Evolutionary conservation across 2,797 vertebrate genomes (phyloP).

Genomic region (Typhlichthys eigenmanni): DNA sequence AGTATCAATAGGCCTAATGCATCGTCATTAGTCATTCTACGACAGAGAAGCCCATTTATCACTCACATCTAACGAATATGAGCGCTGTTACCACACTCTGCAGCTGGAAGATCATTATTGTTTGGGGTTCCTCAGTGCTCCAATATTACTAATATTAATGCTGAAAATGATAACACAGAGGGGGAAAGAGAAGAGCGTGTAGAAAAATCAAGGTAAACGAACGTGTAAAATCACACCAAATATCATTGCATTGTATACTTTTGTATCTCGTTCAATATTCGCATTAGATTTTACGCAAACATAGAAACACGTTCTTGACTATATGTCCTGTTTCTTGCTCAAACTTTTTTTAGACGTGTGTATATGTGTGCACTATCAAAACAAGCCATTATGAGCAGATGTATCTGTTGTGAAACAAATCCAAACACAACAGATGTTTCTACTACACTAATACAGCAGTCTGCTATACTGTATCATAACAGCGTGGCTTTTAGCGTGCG

Average conservation of each 20-base stretch:
- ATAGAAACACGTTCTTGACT: neutral
- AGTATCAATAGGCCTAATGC: conserved; percentile 44
- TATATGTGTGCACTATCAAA: neutral
- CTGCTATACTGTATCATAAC: neutral
- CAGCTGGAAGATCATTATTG: conserved; percentile 16
- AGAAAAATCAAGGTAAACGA: neutral
- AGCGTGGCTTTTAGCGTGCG: neutral
- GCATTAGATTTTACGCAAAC: neutral
- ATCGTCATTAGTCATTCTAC: conserved; percentile 35
- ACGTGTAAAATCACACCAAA: too few species aligned
- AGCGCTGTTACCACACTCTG: conserved; percentile 20
- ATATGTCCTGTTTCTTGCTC: too few species aligned
- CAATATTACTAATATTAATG: neutral
- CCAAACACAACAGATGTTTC: too few species aligned
- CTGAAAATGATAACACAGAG: neutral
- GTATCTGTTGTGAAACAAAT: too few species aligned
- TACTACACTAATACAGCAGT: too few species aligned
- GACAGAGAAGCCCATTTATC: conserved; percentile 44
- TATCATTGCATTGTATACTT: too few species aligned
- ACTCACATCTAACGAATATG: conserved; percentile 41
- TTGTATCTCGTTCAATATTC: neutral
- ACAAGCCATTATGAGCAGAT: too few species aligned
- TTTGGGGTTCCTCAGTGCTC: conserved; percentile 9
- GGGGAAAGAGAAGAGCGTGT: neutral
- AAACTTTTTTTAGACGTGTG: neutral